phyloP scores from a whole-genome alignment of 2,113 vertebrate genomes.

The Orientallactaga bullata region DNA sequence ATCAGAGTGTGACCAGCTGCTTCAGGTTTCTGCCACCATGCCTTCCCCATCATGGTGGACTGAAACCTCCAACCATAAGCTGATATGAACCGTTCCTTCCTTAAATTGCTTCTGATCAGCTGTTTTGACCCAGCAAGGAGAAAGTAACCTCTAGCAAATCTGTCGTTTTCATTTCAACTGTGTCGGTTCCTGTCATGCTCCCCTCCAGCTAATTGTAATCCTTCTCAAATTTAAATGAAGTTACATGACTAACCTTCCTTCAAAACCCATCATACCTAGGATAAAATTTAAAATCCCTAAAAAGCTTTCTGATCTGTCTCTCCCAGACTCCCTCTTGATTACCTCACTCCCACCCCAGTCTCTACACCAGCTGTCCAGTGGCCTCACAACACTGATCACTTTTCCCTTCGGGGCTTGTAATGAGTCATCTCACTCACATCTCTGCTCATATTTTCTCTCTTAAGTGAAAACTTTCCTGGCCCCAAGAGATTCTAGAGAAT shows the following conservation, averaged over 20 bases:
- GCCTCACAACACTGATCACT: not conserved
- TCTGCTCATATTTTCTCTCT: not conserved
- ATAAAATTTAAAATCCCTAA: constrained; percentile 18
- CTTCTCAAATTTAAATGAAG: constrained; percentile 1
- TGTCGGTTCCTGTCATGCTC: not conserved
- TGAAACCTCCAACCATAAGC: too few relatives aligned
- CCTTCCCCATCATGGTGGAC: too few relatives aligned
- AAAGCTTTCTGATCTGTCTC: not conserved
- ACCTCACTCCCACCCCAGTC: not conserved
- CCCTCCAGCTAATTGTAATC: not conserved
- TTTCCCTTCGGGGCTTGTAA: constrained; percentile 15
- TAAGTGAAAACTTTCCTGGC: constrained; percentile 7
- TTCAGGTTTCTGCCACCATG: too few relatives aligned
- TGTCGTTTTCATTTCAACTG: not conserved
- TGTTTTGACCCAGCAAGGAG: not conserved
- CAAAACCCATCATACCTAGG: not conserved
- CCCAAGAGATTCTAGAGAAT: not conserved
- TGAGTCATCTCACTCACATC: constrained; percentile 3
- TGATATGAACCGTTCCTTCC: too few relatives aligned
- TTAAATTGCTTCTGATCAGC: too few relatives aligned
- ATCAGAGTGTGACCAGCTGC: too few relatives aligned
- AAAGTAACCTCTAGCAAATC: not conserved
- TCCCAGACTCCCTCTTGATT: not conserved
- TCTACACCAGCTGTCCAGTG: not conserved
- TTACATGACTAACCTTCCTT: not conserved